Evolutionary conservation across 2,113 vertebrate species (phyloP).

Genomic region (Trinectes maculatus): DNA sequence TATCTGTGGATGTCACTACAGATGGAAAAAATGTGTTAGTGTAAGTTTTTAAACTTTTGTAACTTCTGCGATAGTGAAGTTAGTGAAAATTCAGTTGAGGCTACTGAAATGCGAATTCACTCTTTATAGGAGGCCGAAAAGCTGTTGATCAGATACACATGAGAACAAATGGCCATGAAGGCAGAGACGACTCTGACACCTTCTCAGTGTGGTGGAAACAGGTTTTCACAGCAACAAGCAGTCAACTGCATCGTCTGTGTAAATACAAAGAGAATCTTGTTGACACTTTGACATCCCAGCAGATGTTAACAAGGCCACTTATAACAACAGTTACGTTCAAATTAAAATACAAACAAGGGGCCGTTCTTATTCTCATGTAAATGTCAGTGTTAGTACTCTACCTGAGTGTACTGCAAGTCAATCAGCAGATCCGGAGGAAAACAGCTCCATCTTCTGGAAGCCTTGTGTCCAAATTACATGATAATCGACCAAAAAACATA

Average conservation of each 20-base stretch:
- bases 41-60: too few species aligned
- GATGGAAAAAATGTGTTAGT: too few species aligned
- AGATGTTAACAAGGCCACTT: not conserved
- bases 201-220: not conserved
- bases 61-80: too few species aligned
- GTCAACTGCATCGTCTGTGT: not conserved
- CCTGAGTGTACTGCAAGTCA: not conserved
- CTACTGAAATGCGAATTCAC: too few species aligned
- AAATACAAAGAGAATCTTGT: not conserved
- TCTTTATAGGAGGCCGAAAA: not conserved
- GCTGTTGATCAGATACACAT: not conserved
- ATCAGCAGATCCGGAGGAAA: not conserved
- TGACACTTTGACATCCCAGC: not conserved
- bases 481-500: not conserved
- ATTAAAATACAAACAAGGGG: too few species aligned
- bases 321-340: too few species aligned
- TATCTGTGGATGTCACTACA: too few species aligned
- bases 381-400: not conserved
- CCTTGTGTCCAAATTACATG: not conserved
- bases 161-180: not conserved
- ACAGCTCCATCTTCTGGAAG: conserved; percentile 37
- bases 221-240: not conserved
- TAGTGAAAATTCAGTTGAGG: too few species aligned
- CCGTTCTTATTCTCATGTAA: not conserved
- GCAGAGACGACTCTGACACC: not conserved